Base-by-base conservation (phyloP, 2,797 vertebrate species). In the Enteromius paludinosus region DNA sequence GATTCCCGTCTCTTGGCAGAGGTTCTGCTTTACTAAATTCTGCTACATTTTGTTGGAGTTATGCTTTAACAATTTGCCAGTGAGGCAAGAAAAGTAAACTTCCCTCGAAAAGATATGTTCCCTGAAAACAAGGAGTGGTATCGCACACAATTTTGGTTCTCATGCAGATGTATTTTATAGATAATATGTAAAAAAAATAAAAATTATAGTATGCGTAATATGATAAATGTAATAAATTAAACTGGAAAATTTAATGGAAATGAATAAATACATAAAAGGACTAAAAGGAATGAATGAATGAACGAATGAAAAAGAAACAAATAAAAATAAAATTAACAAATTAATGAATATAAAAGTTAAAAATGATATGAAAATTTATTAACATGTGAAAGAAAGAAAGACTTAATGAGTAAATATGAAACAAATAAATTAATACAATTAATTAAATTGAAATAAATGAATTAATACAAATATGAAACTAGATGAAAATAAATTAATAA, bases 1-100 rank as follows among this genome's bases (percentile, higher is more conserved):
- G 79, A 77, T 49, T 70, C 54, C 81, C 17, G 73, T 56, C 75
- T 66, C 43, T 66, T 64, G 74, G 69, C n/a, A 45, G 47, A 33
- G 77, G 18, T 15, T 45, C 6, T 52, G 61, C 35, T 81, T 43
- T 23, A 61, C 47, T 69, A 28, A 66, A 33, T 30, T 71, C 43
- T 49, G 59, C n/a, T 73, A 54, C 3, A 65, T 43, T 59, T 59
- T 12, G 20, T 73, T 1, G n/a, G 25, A 78, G 75, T 65, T 78
- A 47, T 64, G 59, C 61, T 65, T 33, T 14, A 64, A n/a, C 18
- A n/a, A 47, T 49, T 47, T 64, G 41, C 38, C 75, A 77, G 15
- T 64, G 41, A 28, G 59, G 41, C 59, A 41, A 64, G 56, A 64
- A 77, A 47, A 49, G 59, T 78, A 65, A 62, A 78, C 54, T 76